Percentiles rank a stretch among this genome's conserved stretches.
Evolutionary conservation across 2,888 invertebrate species (phyloP).

Genomic region (Epirrhoe tristata): DNA sequence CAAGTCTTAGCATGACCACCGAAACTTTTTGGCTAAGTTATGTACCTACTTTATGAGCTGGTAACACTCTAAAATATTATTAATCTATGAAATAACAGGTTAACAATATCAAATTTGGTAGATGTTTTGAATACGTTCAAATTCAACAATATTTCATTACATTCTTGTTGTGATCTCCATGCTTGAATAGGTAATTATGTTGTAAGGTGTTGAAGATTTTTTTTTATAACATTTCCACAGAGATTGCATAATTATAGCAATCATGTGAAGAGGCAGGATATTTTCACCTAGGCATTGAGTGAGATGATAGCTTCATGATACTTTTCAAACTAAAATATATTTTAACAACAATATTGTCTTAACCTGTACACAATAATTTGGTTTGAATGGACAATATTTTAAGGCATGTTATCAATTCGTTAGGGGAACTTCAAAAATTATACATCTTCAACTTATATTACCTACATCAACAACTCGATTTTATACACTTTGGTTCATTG

Average conservation of each 20-base stretch:
- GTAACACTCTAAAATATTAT: no score
- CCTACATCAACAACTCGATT: constrained; percentile 36
- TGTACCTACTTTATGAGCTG: no score
- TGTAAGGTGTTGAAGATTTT: no score
- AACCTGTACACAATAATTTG: constrained; percentile 18
- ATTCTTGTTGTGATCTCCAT: no score
- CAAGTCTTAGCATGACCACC: neutral
- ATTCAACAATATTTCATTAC: no score
- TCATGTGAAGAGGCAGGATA: neutral
- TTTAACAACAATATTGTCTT: constrained; percentile 11
- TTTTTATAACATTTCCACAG: no score
- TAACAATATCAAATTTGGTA: neutral
- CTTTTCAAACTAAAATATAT: neutral
- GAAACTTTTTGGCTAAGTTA: neutral
- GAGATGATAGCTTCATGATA: neutral
- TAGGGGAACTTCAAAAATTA: constrained; percentile 20
- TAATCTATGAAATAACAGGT: neutral
- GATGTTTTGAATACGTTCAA: no score
- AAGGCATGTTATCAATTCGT: constrained; percentile 27
- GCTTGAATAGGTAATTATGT: no score
- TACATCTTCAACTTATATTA: constrained; percentile 31
- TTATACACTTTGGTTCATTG: constrained; percentile 43
- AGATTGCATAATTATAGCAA: neutral
- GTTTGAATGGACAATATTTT: constrained; percentile 16
- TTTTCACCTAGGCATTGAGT: constrained; percentile 3